These are phyloP conservation scores for Leucoptera coffeella DNA, from an alignment of 2,888 invertebrate genomes.

Conservation along the genomic window DNA sequence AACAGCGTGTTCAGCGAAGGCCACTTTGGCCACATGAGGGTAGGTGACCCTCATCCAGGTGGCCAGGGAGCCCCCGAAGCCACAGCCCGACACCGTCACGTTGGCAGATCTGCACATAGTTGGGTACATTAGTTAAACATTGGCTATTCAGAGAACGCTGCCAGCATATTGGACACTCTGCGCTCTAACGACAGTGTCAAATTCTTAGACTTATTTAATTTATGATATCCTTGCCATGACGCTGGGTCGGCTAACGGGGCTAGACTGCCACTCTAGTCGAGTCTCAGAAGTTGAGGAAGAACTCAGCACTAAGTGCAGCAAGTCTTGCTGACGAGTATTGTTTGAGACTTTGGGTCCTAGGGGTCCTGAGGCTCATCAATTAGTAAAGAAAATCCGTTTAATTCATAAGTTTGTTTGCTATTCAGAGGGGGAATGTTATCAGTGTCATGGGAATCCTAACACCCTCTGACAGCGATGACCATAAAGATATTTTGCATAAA, in stretches of 20 bases:
- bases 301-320: conserved; percentile 54
- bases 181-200: no score
- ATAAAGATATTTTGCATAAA: no score
- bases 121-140: no score
- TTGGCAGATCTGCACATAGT: conserved; percentile 2
- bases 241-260: conserved; percentile 54
- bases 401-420: no score
- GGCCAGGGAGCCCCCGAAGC: conserved; percentile 55
- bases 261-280: conserved; percentile 54
- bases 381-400: no score
- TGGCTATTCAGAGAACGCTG: background rate
- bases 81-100: conserved; percentile 53
- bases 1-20: conserved; percentile 56
- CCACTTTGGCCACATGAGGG: conserved; percentile 53
- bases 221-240: conserved; percentile 51
- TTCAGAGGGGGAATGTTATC: no score
- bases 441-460: no score
- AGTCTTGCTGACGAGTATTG: conserved; percentile 44
- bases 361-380: no score
- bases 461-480: no score
- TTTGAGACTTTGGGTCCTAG: no score
- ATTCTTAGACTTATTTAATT: conserved; percentile 33
- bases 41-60: conserved; percentile 54
- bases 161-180: background rate
- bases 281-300: no score